phyloP scores from a whole-genome alignment of 2,888 invertebrate genomes.

The Cephus sareptanus region DNA sequence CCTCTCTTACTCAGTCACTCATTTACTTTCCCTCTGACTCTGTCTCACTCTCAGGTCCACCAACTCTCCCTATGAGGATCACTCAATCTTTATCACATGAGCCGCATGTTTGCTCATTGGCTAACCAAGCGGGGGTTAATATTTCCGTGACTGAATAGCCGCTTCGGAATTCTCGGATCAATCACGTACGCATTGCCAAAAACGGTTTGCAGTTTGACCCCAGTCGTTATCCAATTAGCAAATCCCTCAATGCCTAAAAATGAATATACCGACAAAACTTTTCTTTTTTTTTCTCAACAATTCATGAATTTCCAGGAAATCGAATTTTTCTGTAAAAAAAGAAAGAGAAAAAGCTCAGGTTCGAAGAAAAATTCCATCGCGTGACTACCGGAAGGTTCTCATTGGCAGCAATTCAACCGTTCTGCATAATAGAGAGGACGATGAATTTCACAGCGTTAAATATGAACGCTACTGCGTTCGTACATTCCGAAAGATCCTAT shows the following conservation, averaged over 20 bases:
- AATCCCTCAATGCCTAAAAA: neutral
- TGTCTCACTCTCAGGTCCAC: neutral
- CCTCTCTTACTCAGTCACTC: conserved; percentile 1
- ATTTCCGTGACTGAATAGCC: neutral
- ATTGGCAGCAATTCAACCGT: conserved; percentile 28
- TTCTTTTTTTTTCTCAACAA: neutral
- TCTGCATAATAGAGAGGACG: conserved; percentile 4
- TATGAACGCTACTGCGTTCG: neutral
- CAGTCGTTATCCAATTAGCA: neutral
- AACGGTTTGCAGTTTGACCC: neutral
- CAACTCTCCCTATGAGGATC: neutral
- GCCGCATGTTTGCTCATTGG: neutral
- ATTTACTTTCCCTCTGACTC: neutral
- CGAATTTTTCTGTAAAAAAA: neutral
- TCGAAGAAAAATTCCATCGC: neutral
- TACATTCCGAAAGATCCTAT: neutral
- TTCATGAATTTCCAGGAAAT: neutral
- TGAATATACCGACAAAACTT: neutral
- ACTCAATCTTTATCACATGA: neutral
- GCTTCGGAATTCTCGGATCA: neutral
- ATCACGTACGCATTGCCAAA: neutral
- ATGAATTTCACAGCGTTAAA: neutral
- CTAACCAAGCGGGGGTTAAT: neutral
- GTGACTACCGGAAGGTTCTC: conserved; percentile 25
- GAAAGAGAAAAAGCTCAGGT: neutral